Percentiles rank a stretch among this genome's conserved stretches.
These are phyloP conservation scores for Acinonyx jubatus DNA, from an alignment of 2,113 vertebrate species.

Conservation along the genomic window DNA sequence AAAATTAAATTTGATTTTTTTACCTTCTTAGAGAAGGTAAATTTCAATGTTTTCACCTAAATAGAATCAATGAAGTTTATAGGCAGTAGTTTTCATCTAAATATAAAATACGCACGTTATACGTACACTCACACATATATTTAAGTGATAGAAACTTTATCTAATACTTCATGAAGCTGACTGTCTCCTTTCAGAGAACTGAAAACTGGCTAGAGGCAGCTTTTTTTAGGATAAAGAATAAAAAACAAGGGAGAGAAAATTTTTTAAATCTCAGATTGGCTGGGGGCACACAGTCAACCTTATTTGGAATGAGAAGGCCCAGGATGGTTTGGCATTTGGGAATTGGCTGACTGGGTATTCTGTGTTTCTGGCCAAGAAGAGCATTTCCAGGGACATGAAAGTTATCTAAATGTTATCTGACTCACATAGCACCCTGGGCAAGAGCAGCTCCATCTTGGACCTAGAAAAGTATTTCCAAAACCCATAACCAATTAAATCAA, in stretches of 20 bases:
- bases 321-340: neutral
- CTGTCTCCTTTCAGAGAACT: neutral
- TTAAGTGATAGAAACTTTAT: neutral
- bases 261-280: neutral
- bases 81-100: neutral
- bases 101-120: neutral
- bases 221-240: neutral
- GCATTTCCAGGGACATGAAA: neutral
- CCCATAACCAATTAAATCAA: constrained; percentile 28
- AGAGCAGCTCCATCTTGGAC: neutral
- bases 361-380: neutral
- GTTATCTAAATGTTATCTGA: neutral
- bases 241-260: neutral
- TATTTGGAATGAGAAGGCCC: neutral
- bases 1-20: constrained; percentile 7
- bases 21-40: neutral
- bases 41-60: constrained; percentile 6
- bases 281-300: neutral
- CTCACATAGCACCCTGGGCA: neutral
- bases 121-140: neutral
- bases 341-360: neutral
- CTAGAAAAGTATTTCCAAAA: neutral
- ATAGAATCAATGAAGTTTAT: neutral
- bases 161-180: neutral
- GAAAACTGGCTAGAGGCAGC: neutral